Percentiles rank a stretch among this genome's conserved stretches.
Evolutionary conservation across 2,888 invertebrate species (phyloP).

Genomic region (Mesodorylaimus sp.): DNA sequence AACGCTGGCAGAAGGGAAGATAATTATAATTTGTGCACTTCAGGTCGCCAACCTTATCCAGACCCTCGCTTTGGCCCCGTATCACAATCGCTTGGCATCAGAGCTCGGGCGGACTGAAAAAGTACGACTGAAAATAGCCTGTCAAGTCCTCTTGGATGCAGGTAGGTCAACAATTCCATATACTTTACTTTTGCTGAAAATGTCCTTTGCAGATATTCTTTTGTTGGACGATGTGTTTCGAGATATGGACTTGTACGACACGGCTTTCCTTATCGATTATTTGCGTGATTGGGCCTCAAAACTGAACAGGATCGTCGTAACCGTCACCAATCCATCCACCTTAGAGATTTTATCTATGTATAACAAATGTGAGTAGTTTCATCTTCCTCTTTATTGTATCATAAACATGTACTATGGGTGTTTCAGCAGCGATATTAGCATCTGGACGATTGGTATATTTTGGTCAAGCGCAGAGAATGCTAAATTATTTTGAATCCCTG

Average conservation of each 20-base stretch:
- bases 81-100: constrained; percentile 63
- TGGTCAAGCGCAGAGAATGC: constrained; percentile 68
- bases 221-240: constrained; percentile 69
- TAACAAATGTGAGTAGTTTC: constrained; percentile 41
- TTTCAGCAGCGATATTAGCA: constrained; percentile 54
- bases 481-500: constrained; percentile 64
- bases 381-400: background rate
- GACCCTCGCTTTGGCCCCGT: constrained; percentile 72
- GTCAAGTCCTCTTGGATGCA: constrained; percentile 53
- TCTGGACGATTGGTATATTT: constrained; percentile 78
- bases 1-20: no score
- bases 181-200: background rate
- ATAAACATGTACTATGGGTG: background rate
- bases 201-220: constrained; percentile 45
- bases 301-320: constrained; percentile 55
- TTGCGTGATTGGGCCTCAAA: constrained; percentile 66
- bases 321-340: constrained; percentile 80
- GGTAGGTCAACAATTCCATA: constrained; percentile 16
- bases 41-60: constrained; percentile 72
- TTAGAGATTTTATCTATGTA: constrained; percentile 88
- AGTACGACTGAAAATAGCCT: constrained; percentile 66
- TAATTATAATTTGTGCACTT: no score
- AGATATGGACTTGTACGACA: constrained; percentile 82
- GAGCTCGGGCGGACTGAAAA: constrained; percentile 70
- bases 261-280: constrained; percentile 82